phyloP scores from a whole-genome alignment of 2,797 vertebrate species.

The Eospalax fontanierii region DNA sequence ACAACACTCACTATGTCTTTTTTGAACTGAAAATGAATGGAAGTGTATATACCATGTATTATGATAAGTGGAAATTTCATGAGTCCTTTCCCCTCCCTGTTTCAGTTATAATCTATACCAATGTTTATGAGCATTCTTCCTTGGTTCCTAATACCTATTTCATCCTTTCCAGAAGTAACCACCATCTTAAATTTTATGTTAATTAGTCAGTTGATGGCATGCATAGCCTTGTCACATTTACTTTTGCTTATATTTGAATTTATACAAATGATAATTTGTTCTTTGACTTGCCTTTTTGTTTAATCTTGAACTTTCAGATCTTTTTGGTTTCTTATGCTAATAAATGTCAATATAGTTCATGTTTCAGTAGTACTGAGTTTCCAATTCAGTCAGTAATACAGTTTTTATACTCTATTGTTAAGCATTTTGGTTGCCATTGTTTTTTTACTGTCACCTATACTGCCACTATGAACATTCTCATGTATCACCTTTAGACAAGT shows the following conservation, averaged over 20 bases:
- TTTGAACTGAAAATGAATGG: not conserved
- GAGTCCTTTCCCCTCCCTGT: not conserved
- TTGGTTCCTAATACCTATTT: too few relatives aligned
- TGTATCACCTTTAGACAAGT: not conserved
- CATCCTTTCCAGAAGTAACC: too few relatives aligned
- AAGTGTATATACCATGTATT: not conserved
- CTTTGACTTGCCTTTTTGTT: constrained; percentile 31
- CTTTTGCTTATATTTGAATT: constrained; percentile 53
- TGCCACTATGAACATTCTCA: not conserved
- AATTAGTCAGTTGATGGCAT: not conserved
- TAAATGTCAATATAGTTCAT: constrained; percentile 12
- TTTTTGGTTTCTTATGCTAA: not conserved
- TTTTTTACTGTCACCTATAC: constrained; percentile 9
- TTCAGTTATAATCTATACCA: not conserved
- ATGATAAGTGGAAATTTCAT: not conserved
- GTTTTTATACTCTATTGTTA: constrained; percentile 15
- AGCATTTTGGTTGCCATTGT: not conserved
- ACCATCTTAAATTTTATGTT: not conserved
- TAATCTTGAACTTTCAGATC: not conserved
- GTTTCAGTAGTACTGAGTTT: not conserved
- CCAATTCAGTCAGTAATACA: not conserved
- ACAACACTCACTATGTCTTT: not conserved
- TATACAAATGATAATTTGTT: not conserved
- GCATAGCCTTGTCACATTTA: not conserved
- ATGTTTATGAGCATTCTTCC: not conserved